Conservation (phyloP, 2,797 vertebrate species). For the Leuciscus waleckii region DNA sequence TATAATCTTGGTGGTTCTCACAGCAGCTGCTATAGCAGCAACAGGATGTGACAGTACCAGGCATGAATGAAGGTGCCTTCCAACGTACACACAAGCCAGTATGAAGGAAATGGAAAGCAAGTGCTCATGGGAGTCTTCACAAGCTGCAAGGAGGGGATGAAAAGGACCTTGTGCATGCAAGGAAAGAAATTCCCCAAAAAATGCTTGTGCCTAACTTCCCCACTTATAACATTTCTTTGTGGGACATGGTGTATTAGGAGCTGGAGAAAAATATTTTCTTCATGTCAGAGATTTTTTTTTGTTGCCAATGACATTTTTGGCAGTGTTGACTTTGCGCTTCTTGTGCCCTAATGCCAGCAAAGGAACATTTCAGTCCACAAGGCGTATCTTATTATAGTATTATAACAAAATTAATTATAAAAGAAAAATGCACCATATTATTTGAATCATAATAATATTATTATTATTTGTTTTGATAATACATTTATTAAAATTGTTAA, state of each 20-base stretch:
- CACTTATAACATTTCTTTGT: conserved; percentile 35
- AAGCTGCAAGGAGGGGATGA: conserved; percentile 54
- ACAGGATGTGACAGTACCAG: conserved; percentile 68
- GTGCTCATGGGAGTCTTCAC: conserved; percentile 60
- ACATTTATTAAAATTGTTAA: neutral
- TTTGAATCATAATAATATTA: neutral
- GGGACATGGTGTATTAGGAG: neutral
- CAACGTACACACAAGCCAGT: conserved; percentile 60
- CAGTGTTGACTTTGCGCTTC: conserved; percentile 7
- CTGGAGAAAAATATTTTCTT: neutral
- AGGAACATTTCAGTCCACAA: neutral
- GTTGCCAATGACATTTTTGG: neutral
- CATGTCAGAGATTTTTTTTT: neutral
- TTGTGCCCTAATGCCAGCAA: neutral
- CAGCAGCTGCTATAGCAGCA: conserved; percentile 57
- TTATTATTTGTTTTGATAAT: neutral
- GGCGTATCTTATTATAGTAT: neutral
- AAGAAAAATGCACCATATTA: too few relatives aligned
- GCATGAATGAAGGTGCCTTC: conserved; percentile 65
- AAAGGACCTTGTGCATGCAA: conserved; percentile 63
- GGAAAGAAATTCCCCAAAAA: conserved; percentile 38
- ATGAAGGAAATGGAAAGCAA: conserved; percentile 64
- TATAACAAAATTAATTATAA: too few relatives aligned
- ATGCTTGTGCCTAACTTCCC: conserved; percentile 35
- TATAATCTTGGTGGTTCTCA: conserved; percentile 60